A percentile compares a stretch with the other conserved stretches of the same genome.
phyloP scores from a whole-genome alignment of 2,113 vertebrate species.

The Herpetotheres cachinnans region DNA sequence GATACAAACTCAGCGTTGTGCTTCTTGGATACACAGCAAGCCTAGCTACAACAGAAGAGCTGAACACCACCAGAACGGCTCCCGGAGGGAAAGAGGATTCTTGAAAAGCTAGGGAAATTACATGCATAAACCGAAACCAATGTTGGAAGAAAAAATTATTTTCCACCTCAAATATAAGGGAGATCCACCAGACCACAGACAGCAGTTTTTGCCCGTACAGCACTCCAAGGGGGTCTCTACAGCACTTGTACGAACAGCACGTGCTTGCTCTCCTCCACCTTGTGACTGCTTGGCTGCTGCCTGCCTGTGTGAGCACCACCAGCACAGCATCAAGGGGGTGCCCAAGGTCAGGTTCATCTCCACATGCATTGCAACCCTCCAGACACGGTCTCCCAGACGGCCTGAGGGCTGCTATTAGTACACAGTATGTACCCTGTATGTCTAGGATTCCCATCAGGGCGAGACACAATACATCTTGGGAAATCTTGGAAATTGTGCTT shows the following conservation, averaged over 20 bases:
- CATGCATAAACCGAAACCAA: not conserved
- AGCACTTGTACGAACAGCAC: not conserved
- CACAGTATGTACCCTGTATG: not conserved
- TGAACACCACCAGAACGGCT: not conserved
- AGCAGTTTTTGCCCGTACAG: not conserved
- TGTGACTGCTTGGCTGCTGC: not conserved
- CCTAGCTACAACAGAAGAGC: not conserved
- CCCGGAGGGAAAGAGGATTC: not conserved
- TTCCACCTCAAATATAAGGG: not conserved
- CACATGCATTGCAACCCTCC: not conserved
- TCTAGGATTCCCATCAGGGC: not conserved
- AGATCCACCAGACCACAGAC: not conserved
- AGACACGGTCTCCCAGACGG: fast-evolving
- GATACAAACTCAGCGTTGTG: not conserved
- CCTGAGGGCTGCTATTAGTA: not conserved
- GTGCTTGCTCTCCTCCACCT: too few species aligned
- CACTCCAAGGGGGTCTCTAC: not conserved
- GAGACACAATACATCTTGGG: not conserved
- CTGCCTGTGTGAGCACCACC: too few species aligned
- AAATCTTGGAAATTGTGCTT: not conserved
- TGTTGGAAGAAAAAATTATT: not conserved
- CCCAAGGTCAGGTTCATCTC: not conserved
- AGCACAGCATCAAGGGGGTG: not conserved
- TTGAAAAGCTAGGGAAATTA: not conserved
- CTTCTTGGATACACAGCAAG: not conserved